Evolutionary conservation across 2,113 vertebrate genomes (phyloP), one percentile per base, ranked within the genome.

Genomic region (Pteronura brasiliensis): DNA sequence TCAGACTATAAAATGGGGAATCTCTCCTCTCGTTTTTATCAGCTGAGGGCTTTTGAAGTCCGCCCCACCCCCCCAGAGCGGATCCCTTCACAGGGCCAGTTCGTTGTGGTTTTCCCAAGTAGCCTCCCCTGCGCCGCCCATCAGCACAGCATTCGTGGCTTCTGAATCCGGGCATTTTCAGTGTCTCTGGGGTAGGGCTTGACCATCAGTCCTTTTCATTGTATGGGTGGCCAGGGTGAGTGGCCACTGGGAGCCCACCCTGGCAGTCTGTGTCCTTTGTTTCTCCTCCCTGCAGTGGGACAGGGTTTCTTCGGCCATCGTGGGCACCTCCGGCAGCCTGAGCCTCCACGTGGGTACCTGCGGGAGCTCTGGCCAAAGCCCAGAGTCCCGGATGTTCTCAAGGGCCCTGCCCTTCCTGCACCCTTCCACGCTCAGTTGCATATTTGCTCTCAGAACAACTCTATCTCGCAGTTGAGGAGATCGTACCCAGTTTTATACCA

Each of bases 91-190:
- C 44, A 57, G 31, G 71, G 25, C 23, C 85, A 91, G 59, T 76
- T 77, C 77, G 69, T 3, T 44, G 20, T 92, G n/a, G 65, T 36
- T 95, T 81, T 97, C 57, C 88, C 93, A 67, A 59, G n/a, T 4
- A 61, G 36, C 59, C 7, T 27, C 90, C 90, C 93, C 65, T 4
- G 27, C 83, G 88, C 15, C 83, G 88, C 15, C 67, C 42, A 25
- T 67, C 69, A 31, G 67, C 57, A 71, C 69, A 49, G 57, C 3
- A 1, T 63, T n/a, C 12, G 8, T 1, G 17, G 31, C 21, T 63
- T 72, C 17, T 61, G 39, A 9, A 11, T 36, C 36, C 7, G 52
- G 55, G 47, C 74, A 17, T 27, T 69, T 17, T 23, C 23, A 61
- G 29, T 1, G 13, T 76, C 89, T 80, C 52, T 71, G 39, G 25